Conservation (phyloP, 2,797 vertebrate genomes). For the Poeciliopsis infans region DNA sequence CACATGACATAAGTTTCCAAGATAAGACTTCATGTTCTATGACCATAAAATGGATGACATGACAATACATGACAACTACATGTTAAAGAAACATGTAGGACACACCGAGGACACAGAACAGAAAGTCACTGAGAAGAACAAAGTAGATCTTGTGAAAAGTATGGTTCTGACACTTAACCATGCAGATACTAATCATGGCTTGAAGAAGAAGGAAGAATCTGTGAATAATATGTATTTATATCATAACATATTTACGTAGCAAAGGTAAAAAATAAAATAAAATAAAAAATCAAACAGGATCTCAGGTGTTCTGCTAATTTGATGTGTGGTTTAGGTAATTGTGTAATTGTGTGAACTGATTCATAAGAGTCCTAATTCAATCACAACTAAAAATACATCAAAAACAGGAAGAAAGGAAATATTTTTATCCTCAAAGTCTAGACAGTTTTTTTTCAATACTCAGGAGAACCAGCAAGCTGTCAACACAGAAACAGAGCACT, state of each 20-base stretch:
- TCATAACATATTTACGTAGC: neutral
- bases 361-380: neutral
- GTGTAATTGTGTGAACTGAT: neutral
- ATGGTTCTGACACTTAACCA: neutral
- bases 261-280: neutral
- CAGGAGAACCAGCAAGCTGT: neutral
- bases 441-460: neutral
- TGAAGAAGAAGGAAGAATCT: neutral
- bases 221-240: neutral
- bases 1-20: neutral
- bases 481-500: neutral
- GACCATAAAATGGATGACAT: too few relatives aligned
- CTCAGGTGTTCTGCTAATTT: neutral
- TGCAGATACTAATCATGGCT: neutral
- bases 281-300: neutral
- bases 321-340: neutral
- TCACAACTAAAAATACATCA: neutral
- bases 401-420: neutral
- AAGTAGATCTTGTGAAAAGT: neutral
- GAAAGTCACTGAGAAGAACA: too few relatives aligned
- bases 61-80: too few relatives aligned
- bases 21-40: neutral
- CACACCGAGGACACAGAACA: too few relatives aligned
- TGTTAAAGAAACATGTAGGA: too few relatives aligned
- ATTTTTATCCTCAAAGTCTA: neutral